Evolutionary conservation across 2,797 vertebrate genomes (phyloP).

Genomic region (Pogoniulus pusillus): DNA sequence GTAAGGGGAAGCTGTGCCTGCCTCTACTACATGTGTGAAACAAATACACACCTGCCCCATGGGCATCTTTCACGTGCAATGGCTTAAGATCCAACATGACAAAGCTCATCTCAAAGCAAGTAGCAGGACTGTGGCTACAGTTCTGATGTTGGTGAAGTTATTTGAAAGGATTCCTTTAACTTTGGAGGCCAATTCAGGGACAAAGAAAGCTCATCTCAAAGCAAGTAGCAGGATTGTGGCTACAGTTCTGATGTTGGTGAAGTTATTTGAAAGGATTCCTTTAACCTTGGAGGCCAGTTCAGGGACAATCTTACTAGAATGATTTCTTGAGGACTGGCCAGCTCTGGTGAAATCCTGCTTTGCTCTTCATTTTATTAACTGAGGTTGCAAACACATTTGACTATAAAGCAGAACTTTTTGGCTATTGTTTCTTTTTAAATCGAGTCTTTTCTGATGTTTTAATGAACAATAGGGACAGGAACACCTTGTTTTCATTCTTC

Average conservation of each 20-base stretch:
- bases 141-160: background rate
- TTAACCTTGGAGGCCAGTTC: background rate
- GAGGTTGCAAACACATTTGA: background rate
- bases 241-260: background rate
- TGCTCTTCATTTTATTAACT: background rate
- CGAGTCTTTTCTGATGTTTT: conserved; percentile 1
- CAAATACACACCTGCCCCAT: background rate
- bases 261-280: background rate
- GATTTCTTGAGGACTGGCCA: background rate
- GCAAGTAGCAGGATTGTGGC: background rate
- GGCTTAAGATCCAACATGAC: background rate
- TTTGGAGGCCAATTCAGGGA: background rate
- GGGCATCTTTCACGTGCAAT: background rate
- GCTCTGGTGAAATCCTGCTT: conserved; percentile 10
- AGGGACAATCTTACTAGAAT: background rate
- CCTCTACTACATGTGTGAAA: background rate
- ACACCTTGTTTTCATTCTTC: conserved; percentile 18
- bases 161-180: background rate
- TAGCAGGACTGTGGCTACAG: background rate
- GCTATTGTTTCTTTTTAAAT: conserved; percentile 8
- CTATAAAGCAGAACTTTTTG: background rate
- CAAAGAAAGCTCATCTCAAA: background rate
- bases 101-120: background rate
- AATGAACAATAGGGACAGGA: background rate
- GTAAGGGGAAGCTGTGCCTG: background rate